Evolutionary conservation across 2,888 invertebrate genomes (phyloP), one percentile per base, ranked within the genome.

Genomic region (Dione juno): DNA sequence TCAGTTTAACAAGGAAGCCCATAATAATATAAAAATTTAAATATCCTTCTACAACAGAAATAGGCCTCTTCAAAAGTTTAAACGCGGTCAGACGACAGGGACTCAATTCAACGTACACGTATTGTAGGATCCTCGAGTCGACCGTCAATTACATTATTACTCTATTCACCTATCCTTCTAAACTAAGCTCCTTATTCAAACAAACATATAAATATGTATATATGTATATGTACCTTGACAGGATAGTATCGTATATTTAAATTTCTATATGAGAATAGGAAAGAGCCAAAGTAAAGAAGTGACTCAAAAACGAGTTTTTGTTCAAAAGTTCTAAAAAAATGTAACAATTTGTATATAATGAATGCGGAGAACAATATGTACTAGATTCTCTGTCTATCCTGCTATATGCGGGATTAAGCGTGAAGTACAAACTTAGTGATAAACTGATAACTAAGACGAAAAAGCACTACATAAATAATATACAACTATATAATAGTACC

Each of bases 121-220:
- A 8, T 57, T 37, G 21, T 43, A 59, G 7, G 59, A 43, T 59
- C 13, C 43, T n/a, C 59, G 59, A 59, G 14, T n/a, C 59, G 21
- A 59, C 43, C 43, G 40, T n/a, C 61, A 45, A 61, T 61, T 61
- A 61, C n/a, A n/a, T 61, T 61, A 45, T 61, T 61, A 61, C 43
- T 11, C 9, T 40, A 40, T 43, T 59, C 43, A 45, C 45, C 59
- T 59, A 43, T 59, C 14, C 28, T 28, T 35, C 35, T 50, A 10
- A 50, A 50, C 54, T 69, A 52, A 45, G 5, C 45, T 13, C 50
- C n/a, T 48, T 13, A 45, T 43, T 19, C 11, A 45, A 45, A 35
- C 16, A 35, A n/a, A 13, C 57, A 35, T 48, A 28, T n/a, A n/a
- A n/a, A n/a, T n/a, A n/a, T n/a, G n/a, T n/a, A n/a, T n/a, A n/a